phyloP scores from a whole-genome alignment of 2,797 vertebrate species.

The Notamacropus eugenii region DNA sequence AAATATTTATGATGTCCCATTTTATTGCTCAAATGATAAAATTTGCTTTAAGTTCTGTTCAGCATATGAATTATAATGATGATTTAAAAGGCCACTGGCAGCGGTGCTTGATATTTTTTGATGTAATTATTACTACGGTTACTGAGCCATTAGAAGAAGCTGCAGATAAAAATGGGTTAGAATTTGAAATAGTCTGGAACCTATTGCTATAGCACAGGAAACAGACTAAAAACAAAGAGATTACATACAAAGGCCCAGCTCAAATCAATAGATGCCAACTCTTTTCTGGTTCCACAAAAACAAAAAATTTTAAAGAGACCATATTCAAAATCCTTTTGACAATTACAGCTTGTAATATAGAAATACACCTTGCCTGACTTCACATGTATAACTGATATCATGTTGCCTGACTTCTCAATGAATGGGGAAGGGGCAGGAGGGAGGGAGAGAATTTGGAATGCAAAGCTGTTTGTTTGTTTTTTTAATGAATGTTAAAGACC shows the following conservation, averaged over 20 bases:
- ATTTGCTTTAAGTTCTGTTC: conserved; percentile 72
- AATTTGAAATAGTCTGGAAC: conserved; percentile 14
- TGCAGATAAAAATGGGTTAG: conserved; percentile 62
- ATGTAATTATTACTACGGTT: conserved; percentile 73
- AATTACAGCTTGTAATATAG: not conserved
- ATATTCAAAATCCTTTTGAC: conserved; percentile 9
- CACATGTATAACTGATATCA: not conserved
- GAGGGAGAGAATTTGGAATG: not conserved
- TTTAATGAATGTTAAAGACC: not conserved
- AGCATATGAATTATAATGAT: conserved; percentile 76
- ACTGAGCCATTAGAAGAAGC: conserved; percentile 69
- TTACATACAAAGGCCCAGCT: not conserved
- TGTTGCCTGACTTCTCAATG: not conserved
- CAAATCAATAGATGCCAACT: conserved; percentile 10
- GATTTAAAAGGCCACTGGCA: conserved; percentile 76
- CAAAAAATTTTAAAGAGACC: conserved; percentile 13
- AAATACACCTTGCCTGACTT: not conserved
- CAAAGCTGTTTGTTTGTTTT: not conserved
- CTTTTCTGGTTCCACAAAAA: not conserved
- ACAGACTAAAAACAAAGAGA: conserved; percentile 58
- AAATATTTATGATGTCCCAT: conserved; percentile 83
- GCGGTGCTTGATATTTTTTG: conserved; percentile 76
- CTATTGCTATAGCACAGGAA: conserved; percentile 31
- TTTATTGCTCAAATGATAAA: conserved; percentile 80
- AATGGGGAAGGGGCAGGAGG: not conserved